phyloP scores from a whole-genome alignment of 1,140 invertebrate species.

The Brachionus sp. region DNA sequence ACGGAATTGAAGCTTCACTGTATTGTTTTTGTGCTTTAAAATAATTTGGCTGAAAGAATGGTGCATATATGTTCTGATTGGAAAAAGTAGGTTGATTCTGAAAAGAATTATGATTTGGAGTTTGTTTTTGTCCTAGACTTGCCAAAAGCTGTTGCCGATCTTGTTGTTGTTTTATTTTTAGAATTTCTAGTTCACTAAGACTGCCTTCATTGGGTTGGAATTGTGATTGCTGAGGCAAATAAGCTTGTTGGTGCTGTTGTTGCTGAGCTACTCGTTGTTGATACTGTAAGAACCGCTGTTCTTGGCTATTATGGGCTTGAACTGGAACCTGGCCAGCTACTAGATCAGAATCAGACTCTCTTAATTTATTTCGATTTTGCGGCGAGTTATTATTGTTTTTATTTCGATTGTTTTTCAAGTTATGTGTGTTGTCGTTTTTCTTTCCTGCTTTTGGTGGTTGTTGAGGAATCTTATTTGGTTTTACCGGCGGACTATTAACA shows the following conservation, averaged over 20 bases:
- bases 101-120: not conserved
- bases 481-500: not conserved
- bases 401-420: not conserved
- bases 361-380: not conserved
- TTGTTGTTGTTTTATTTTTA: conserved; percentile 42
- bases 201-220: not conserved
- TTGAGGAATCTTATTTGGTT: not conserved
- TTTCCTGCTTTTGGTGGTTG: not conserved
- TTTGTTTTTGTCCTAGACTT: not conserved
- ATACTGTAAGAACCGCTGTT: not conserved
- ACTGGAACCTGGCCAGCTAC: not conserved
- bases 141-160: conserved; percentile 24
- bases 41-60: conserved; percentile 37
- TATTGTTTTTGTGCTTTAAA: conserved; percentile 38
- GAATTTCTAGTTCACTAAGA: conserved; percentile 26
- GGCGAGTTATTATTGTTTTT: not conserved
- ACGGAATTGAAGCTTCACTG: conserved; percentile 37
- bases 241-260: not conserved
- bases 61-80: not conserved
- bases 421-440: not conserved
- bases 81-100: not conserved
- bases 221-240: not conserved
- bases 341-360: not conserved
- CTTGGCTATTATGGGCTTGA: conserved; percentile 2
- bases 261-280: conserved; percentile 7